Conservation (phyloP, 2,797 vertebrate species). For the Sebastes taczanowskii region DNA sequence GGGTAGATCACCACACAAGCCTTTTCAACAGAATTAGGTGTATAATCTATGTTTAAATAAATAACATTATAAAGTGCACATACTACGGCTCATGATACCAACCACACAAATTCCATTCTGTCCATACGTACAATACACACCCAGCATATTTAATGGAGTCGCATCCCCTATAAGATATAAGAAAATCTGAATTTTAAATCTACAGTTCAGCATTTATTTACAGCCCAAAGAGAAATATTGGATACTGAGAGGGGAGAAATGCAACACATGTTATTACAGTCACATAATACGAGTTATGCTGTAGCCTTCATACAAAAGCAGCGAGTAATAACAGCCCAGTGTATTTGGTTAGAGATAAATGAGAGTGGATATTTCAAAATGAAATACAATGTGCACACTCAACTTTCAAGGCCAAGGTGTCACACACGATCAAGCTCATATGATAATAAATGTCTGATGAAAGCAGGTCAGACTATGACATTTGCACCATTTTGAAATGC, state of each 20-base stretch:
- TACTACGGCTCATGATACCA: constrained; percentile 57
- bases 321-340: not conserved
- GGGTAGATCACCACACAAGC: constrained; percentile 20
- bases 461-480: not conserved
- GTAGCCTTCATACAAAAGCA: constrained; percentile 17
- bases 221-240: constrained; percentile 4
- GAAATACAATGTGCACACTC: constrained; percentile 10
- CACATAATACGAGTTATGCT: not conserved
- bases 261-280: not conserved
- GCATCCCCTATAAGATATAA: not conserved
- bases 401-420: constrained; percentile 27
- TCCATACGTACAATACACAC: constrained; percentile 30
- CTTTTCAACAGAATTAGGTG: constrained; percentile 34
- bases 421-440: constrained; percentile 5
- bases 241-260: not conserved
- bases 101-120: constrained; percentile 28
- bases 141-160: not conserved
- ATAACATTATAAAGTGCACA: constrained; percentile 79
- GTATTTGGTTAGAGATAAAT: constrained; percentile 35
- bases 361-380: constrained; percentile 28
- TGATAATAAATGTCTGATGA: not conserved
- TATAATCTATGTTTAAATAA: constrained; percentile 56
- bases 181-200: not conserved
- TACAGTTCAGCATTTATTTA: constrained; percentile 43
- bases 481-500: constrained; percentile 18